These are phyloP conservation scores for Diceros bicornis DNA, from an alignment of 2,797 vertebrate genomes.

Conservation along the genomic window DNA sequence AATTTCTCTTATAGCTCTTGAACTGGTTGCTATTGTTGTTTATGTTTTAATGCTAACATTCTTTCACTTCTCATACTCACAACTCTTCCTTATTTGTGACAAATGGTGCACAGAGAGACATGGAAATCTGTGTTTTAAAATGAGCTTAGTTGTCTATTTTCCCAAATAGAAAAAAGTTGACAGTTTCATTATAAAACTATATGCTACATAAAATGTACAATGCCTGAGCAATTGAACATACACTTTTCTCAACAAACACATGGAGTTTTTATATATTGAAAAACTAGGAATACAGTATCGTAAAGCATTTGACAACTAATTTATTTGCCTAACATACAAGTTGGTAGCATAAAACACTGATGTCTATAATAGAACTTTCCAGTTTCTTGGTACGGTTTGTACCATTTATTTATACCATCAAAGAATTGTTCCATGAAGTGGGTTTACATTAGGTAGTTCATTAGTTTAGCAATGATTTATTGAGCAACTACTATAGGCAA, in stretches of 20 bases:
- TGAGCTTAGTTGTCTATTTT: conserved; percentile 62
- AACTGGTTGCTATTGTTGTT: background rate
- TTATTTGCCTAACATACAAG: background rate
- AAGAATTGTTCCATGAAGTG: background rate
- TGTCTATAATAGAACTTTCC: background rate
- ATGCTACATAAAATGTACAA: background rate
- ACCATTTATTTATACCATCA: background rate
- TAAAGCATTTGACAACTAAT: conserved; percentile 42
- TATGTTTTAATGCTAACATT: conserved; percentile 39
- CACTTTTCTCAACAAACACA: conserved; percentile 5
- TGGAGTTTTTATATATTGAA: conserved; percentile 15
- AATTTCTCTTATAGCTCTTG: background rate
- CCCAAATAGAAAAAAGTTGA: background rate
- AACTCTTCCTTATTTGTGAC: conserved; percentile 6
- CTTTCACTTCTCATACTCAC: background rate
- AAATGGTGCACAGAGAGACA: background rate
- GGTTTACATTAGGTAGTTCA: background rate
- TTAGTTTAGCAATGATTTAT: conserved; percentile 9
- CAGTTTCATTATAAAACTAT: conserved; percentile 45
- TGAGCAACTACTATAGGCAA: background rate
- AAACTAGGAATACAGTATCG: background rate
- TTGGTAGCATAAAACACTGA: background rate
- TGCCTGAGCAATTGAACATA: background rate
- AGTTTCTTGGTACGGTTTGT: background rate
- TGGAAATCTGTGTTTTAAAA: conserved; percentile 51